Evolutionary conservation across 1,140 invertebrate genomes (phyloP).

Genomic region (Phymastichus coffea): DNA sequence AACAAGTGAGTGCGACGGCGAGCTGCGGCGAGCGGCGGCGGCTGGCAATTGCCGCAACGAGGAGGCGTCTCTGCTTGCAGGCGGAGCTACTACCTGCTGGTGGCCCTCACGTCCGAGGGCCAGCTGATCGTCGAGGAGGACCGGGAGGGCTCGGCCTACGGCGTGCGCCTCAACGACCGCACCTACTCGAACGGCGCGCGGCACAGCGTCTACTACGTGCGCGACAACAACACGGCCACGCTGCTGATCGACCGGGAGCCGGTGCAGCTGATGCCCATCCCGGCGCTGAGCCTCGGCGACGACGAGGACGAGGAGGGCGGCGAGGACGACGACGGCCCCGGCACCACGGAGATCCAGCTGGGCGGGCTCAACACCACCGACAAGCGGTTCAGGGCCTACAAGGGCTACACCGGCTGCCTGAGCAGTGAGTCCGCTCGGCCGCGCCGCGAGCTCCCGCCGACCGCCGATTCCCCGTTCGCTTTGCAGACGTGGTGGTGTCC

Average conservation of each 20-base stretch:
- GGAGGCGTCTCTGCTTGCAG: conserved; percentile 51
- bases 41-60: neutral
- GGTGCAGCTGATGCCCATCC: conserved; percentile 67
- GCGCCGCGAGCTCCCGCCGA: neutral
- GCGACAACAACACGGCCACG: conserved; percentile 69
- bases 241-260: conserved; percentile 74
- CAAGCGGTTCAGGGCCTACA: conserved; percentile 75
- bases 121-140: conserved; percentile 84
- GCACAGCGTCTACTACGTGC: conserved; percentile 82
- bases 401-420: conserved; percentile 83
- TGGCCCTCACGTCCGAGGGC: conserved; percentile 78
- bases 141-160: conserved; percentile 70
- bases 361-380: conserved; percentile 84
- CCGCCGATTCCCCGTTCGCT: conserved; percentile 1
- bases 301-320: conserved; percentile 44
- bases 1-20: conserved; percentile 71
- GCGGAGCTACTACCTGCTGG: conserved; percentile 78
- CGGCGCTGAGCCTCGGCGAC: conserved; percentile 65
- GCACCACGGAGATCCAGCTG: conserved; percentile 78
- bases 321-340: conserved; percentile 50
- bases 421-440: conserved; percentile 68
- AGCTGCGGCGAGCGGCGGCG: too few species aligned
- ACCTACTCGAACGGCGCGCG: conserved; percentile 80
- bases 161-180: conserved; percentile 69
- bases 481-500: conserved; percentile 76